Conservation (phyloP, 2,888 invertebrate genomes). For the Spodoptera exigua region DNA sequence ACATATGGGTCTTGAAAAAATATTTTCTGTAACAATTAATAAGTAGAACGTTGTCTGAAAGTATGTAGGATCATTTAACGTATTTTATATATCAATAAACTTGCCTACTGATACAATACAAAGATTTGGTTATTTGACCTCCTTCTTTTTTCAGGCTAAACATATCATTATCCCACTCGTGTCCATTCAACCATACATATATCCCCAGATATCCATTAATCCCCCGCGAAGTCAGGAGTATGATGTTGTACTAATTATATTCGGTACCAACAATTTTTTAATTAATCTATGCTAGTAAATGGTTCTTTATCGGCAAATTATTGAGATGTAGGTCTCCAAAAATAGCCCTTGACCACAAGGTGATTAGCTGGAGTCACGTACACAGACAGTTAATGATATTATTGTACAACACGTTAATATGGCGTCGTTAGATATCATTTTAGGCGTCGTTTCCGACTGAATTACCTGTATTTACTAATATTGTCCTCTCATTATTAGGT, state of each 20-base stretch:
- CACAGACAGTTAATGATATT: constrained; percentile 27
- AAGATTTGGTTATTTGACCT: neutral
- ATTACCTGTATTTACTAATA: neutral
- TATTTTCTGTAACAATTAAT: too few relatives aligned
- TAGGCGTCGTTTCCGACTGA: constrained; percentile 21
- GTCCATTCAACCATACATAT: too few relatives aligned
- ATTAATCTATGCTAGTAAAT: neutral
- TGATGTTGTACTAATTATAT: neutral
- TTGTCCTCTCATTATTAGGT: too few relatives aligned
- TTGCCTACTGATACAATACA: too few relatives aligned
- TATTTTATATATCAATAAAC: too few relatives aligned
- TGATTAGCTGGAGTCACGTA: constrained; percentile 39
- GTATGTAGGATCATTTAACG: too few relatives aligned
- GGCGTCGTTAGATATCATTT: constrained; percentile 21
- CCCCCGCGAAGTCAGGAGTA: too few relatives aligned
- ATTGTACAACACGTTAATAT: constrained; percentile 32
- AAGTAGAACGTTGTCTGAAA: too few relatives aligned
- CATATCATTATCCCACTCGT: too few relatives aligned
- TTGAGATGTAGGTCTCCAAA: constrained; percentile 33
- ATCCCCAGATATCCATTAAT: too few relatives aligned
- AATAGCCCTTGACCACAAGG: constrained; percentile 34
- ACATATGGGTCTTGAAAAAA: too few relatives aligned
- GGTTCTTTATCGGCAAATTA: constrained; percentile 35
- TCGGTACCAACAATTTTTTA: neutral
- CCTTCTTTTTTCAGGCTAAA: neutral